These are phyloP conservation scores for Euborellia annulipes DNA, from an alignment of 1,140 invertebrate species.

Conservation along the genomic window DNA sequence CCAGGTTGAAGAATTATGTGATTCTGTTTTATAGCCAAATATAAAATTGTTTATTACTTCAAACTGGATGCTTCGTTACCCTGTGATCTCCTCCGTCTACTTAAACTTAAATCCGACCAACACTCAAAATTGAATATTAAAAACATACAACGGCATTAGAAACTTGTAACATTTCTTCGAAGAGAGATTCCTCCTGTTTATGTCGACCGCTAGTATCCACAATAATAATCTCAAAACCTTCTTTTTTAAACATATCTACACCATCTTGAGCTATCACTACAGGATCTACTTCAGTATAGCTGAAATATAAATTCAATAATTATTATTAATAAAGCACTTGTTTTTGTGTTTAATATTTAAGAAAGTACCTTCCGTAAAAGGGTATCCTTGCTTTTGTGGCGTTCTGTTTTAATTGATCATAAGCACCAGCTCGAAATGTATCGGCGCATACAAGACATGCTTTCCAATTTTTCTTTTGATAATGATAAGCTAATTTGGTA, in stretches of 20 bases:
- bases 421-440: conserved; percentile 98
- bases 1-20: no score
- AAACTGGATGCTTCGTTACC: no score
- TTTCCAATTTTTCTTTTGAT: conserved; percentile 99
- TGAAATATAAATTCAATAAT: conserved; percentile 30
- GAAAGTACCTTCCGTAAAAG: conserved; percentile 98
- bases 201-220: conserved; percentile 98
- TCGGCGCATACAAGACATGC: conserved; percentile 98
- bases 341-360: no score
- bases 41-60: no score
- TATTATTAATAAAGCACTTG: background rate
- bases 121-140: no score
- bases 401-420: conserved; percentile 99
- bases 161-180: conserved; percentile 99
- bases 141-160: conserved; percentile 86
- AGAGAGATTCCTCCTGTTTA: conserved; percentile 97
- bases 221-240: conserved; percentile 99
- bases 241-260: conserved; percentile 97
- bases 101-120: no score
- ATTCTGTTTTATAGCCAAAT: no score
- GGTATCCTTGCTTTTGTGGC: conserved; percentile 99
- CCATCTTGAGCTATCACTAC: conserved; percentile 98
- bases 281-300: conserved; percentile 98
- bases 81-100: no score
- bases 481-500: conserved; percentile 98